Evolutionary conservation across 2,888 invertebrate genomes (phyloP).

Genomic region (Drosophila putrida): DNA sequence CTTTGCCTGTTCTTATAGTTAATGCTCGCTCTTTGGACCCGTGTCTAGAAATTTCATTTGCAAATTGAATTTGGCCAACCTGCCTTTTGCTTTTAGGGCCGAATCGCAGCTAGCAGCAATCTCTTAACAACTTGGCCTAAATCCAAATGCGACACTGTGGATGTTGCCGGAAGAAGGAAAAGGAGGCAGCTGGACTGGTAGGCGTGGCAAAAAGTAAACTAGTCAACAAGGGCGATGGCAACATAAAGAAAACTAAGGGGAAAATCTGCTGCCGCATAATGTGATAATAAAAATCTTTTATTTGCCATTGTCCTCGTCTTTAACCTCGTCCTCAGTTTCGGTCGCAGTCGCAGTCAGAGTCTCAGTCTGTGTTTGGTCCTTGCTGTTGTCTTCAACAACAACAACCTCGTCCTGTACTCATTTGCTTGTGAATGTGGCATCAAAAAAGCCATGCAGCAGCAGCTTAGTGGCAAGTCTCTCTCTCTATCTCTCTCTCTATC

Average conservation of each 20-base stretch:
- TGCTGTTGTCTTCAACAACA: constrained; percentile 23
- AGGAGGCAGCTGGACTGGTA: not conserved
- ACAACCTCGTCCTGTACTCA: constrained; percentile 35
- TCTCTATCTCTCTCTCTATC: not conserved
- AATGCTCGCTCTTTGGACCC: constrained; percentile 39
- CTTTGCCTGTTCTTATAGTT: constrained; percentile 11
- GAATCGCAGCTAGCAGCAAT: constrained; percentile 29
- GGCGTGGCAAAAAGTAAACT: constrained; percentile 48
- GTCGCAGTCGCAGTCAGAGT: constrained; percentile 9
- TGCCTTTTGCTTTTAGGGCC: constrained; percentile 57
- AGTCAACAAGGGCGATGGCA: constrained; percentile 26
- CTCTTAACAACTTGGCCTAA: constrained; percentile 61
- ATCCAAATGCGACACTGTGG: constrained; percentile 52
- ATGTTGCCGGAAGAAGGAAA: not conserved
- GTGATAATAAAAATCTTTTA: constrained; percentile 81
- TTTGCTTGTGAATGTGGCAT: constrained; percentile 41
- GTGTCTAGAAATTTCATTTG: constrained; percentile 70
- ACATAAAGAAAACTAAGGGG: constrained; percentile 16
- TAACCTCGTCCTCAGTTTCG: constrained; percentile 18
- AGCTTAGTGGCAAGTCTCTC: constrained; percentile 29
- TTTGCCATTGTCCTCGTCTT: constrained; percentile 66
- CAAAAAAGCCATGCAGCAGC: constrained; percentile 52
- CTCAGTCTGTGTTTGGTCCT: constrained; percentile 11
- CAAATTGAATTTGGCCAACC: constrained; percentile 77
- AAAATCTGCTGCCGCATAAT: constrained; percentile 79